Percentiles rank a stretch among this genome's conserved stretches.
Conservation (phyloP, 2,888 invertebrate species). For the Stegophylla sp. region DNA sequence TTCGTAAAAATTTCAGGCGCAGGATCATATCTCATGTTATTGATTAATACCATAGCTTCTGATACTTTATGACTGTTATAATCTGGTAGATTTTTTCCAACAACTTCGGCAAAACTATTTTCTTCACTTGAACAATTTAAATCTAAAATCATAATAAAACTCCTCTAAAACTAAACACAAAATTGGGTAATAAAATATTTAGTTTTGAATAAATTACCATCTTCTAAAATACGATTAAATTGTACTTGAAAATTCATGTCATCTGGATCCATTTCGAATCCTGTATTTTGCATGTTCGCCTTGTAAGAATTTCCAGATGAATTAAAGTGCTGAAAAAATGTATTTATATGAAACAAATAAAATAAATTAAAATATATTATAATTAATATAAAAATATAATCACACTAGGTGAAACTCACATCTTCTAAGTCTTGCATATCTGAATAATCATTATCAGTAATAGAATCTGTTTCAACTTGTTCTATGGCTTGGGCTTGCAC, state of each 20-base stretch:
- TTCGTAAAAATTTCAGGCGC: conserved; percentile 62
- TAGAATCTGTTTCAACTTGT: conserved; percentile 82
- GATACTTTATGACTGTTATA: conserved; percentile 69
- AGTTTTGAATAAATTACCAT: conserved; percentile 50
- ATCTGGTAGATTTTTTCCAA: conserved; percentile 65
- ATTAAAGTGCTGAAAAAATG: conserved; percentile 33
- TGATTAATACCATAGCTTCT: conserved; percentile 66
- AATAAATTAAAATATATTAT: neutral
- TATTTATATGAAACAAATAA: too few species aligned
- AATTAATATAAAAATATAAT: too few species aligned
- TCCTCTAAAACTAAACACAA: neutral
- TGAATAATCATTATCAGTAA: conserved; percentile 61
- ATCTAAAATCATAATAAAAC: conserved; percentile 66
- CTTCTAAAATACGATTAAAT: conserved; percentile 59
- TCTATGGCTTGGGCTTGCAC: conserved; percentile 88
- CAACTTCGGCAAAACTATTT: conserved; percentile 63
- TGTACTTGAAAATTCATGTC: conserved; percentile 55
- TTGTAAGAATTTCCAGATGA: conserved; percentile 46
- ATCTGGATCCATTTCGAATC: conserved; percentile 53
- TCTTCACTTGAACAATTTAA: conserved; percentile 77
- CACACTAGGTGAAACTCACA: too few species aligned
- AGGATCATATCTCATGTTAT: conserved; percentile 73
- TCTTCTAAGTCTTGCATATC: conserved; percentile 59
- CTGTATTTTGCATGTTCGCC: conserved; percentile 54
- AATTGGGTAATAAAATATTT: neutral